phyloP scores from a whole-genome alignment of 2,797 vertebrate genomes.

The Meriones psammophilus region DNA sequence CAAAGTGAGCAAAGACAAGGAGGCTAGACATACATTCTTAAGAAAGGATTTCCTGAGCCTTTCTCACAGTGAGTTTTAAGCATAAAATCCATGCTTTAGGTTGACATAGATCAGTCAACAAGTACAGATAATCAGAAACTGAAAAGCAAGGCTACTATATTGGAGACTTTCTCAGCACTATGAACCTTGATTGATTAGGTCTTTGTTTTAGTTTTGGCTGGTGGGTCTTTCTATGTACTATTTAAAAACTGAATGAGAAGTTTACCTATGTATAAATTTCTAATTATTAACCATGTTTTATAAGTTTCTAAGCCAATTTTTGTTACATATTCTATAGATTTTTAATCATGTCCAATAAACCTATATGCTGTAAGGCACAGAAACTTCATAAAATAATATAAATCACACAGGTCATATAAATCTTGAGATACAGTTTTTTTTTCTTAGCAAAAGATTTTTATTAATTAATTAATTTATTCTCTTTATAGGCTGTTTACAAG shows the following conservation, averaged over 20 bases:
- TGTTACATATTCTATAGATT: background rate
- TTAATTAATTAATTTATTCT: too few species aligned
- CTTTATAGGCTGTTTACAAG: too few species aligned
- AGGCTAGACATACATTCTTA: background rate
- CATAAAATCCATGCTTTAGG: background rate
- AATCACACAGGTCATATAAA: background rate
- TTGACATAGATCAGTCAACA: background rate
- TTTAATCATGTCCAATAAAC: background rate
- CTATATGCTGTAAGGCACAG: background rate
- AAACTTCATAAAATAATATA: background rate
- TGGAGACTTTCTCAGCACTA: background rate
- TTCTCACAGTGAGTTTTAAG: background rate
- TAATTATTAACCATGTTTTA: background rate
- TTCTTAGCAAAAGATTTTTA: background rate
- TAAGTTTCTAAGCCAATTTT: background rate
- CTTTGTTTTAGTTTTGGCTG: background rate
- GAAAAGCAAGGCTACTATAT: background rate
- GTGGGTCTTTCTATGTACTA: background rate
- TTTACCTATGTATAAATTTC: background rate
- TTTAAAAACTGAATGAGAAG: background rate
- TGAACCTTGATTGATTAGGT: background rate
- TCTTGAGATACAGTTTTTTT: background rate
- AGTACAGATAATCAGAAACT: background rate
- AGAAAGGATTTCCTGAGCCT: background rate
- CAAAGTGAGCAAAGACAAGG: background rate